These are phyloP conservation scores for Pasiphila rectangulata DNA, from an alignment of 2,888 invertebrate species.

Conservation along the genomic window DNA sequence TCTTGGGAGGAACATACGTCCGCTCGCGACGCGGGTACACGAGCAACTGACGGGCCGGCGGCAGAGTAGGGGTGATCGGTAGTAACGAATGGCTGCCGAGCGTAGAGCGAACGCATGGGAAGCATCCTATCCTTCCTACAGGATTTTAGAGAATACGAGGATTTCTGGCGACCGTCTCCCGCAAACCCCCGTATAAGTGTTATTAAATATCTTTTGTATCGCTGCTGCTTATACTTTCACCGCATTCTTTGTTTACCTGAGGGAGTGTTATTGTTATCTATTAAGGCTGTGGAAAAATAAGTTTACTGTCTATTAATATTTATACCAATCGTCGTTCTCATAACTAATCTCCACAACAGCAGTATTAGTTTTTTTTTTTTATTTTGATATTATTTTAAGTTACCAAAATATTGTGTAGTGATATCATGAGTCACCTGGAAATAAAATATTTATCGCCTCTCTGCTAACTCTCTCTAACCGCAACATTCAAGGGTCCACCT, in stretches of 20 bases:
- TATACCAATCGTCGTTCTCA: background rate
- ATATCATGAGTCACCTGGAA: constrained; percentile 10
- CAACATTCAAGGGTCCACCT: constrained; percentile 24
- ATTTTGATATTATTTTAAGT: background rate
- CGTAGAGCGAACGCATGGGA: constrained; percentile 58
- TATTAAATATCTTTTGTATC: constrained; percentile 44
- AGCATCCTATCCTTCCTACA: constrained; percentile 42
- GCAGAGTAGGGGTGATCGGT: constrained; percentile 48
- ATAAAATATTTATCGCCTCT: constrained; percentile 23
- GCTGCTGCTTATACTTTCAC: constrained; percentile 24
- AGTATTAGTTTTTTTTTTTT: background rate
- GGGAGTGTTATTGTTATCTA: background rate
- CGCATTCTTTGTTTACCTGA: constrained; percentile 5
- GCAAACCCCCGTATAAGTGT: constrained; percentile 50
- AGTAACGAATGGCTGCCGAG: constrained; percentile 54
- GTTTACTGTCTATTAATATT: too few relatives aligned
- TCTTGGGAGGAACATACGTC: constrained; percentile 39
- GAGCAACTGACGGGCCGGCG: constrained; percentile 65
- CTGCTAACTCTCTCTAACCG: constrained; percentile 22
- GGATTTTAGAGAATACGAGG: constrained; percentile 18
- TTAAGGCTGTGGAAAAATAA: background rate
- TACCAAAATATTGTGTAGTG: background rate
- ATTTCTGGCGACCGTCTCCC: constrained; percentile 46
- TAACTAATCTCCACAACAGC: background rate
- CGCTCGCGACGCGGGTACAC: constrained; percentile 50